Conservation (phyloP, 2,888 invertebrate genomes). For the Lasioglossum oenotherae region DNA sequence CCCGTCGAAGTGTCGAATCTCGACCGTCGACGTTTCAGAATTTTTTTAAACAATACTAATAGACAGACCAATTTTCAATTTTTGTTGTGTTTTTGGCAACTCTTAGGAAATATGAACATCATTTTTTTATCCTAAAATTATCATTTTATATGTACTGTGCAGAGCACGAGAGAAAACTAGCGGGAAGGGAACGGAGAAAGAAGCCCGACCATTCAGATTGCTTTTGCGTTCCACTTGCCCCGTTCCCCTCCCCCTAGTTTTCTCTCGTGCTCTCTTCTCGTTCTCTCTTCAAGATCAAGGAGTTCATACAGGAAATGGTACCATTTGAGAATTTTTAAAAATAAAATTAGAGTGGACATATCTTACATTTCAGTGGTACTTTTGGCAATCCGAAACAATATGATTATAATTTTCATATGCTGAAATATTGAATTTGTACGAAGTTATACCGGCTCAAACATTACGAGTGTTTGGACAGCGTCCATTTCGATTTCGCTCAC, state of each 20-base stretch:
- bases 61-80: not conserved
- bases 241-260: too few species aligned
- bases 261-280: too few species aligned
- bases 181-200: too few species aligned
- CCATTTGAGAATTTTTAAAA: not conserved
- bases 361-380: not conserved
- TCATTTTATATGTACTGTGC: too few species aligned
- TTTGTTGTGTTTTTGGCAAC: not conserved
- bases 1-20: conserved; percentile 3
- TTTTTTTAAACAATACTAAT: not conserved
- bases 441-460: not conserved
- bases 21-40: too few species aligned
- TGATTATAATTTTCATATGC: not conserved
- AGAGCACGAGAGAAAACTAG: too few species aligned
- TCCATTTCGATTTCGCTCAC: too few species aligned
- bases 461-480: not conserved
- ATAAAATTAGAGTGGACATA: not conserved
- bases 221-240: too few species aligned
- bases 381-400: not conserved
- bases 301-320: not conserved
- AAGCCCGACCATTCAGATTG: too few species aligned
- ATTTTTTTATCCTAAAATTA: not conserved
- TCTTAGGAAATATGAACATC: not conserved
- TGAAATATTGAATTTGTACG: not conserved
- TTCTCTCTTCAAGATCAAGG: too few species aligned